Evolutionary conservation across 2,113 vertebrate species (phyloP).

Genomic region (Dipodomys spectabilis): DNA sequence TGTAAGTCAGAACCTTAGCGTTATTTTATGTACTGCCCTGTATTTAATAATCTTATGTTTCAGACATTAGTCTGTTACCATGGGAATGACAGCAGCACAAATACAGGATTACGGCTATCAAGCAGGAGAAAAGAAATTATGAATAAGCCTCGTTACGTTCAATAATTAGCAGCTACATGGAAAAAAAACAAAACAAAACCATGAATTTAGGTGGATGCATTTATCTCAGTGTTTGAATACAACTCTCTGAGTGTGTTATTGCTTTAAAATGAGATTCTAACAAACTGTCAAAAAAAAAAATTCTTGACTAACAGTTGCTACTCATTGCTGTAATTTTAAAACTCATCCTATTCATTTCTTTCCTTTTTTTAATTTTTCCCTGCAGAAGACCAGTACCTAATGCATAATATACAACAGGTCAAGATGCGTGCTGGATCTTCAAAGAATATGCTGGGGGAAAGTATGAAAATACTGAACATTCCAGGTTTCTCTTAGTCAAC

Average conservation of each 20-base stretch:
- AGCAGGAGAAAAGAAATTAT: constrained; percentile 84
- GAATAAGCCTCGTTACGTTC: constrained; percentile 85
- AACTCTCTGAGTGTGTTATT: constrained; percentile 46
- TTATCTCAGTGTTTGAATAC: constrained; percentile 83
- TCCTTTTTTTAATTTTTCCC: constrained; percentile 15
- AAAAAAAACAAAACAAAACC: constrained; percentile 74
- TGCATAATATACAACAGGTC: neutral
- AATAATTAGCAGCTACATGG: constrained; percentile 84
- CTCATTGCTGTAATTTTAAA: neutral
- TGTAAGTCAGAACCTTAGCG: constrained; percentile 84
- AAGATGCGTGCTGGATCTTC: neutral
- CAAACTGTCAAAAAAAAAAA: constrained; percentile 43
- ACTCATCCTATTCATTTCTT: constrained; percentile 42
- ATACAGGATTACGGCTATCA: constrained; percentile 84
- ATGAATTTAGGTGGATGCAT: constrained; percentile 82
- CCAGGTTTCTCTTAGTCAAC: neutral
- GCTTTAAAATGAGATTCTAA: constrained; percentile 74
- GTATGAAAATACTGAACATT: neutral
- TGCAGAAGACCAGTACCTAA: constrained; percentile 5
- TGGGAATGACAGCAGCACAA: constrained; percentile 87
- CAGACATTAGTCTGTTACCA: constrained; percentile 88
- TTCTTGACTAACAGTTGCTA: constrained; percentile 16
- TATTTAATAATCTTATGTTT: constrained; percentile 87
- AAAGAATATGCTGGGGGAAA: neutral
- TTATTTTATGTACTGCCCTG: constrained; percentile 87